Evolutionary conservation across 2,113 vertebrate genomes (phyloP), one percentile per base, ranked within the genome.

Genomic region (Syngnathus floridae): DNA sequence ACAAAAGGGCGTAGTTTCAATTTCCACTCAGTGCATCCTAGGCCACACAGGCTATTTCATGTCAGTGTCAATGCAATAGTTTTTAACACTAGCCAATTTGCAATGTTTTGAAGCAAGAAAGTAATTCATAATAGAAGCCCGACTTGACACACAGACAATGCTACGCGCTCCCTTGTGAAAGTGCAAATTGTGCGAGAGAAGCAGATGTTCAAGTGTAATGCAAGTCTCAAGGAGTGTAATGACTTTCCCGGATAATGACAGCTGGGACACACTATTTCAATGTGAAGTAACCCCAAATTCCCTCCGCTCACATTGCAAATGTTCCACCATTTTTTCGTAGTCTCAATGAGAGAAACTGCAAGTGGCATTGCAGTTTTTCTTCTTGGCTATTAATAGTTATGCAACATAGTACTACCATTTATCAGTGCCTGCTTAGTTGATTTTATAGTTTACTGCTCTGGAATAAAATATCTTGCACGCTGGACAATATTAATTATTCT

Each of bases 301-400:
- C 21, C 48, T 31, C 35, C 10, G 67, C 51, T 56, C 14, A 7
- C 11, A 14, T 14, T 56, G 54, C 5, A 7, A 16, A 10, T 56
- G 5, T 31, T 7, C 26, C 54, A 56, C 35, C 26, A 16, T 56
- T 4, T 26, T 54, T 16, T 19, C n/a, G n/a, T 17, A 35, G 26
- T 57, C 63, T 66, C 45, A 38, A 66, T 71, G 10, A 59, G 13
- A 36, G 13, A 21, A 58, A 46, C 31, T 48, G 69, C 66, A 65
- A 79, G 48, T 76, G 72, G 73, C 66, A 66, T 69, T 74, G 66
- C 67, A 65, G 26, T 31, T 69, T 78, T 84, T 83, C 74, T 81
- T 75, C 79, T 81, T 81, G 78, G 67, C 74, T 48, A 59, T 65
- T 64, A 64, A 78, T 75, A 67, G 76, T 79, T 83, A 84, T 76